phyloP scores from a whole-genome alignment of 2,888 invertebrate species.

The Phragmatobia fuliginosa region DNA sequence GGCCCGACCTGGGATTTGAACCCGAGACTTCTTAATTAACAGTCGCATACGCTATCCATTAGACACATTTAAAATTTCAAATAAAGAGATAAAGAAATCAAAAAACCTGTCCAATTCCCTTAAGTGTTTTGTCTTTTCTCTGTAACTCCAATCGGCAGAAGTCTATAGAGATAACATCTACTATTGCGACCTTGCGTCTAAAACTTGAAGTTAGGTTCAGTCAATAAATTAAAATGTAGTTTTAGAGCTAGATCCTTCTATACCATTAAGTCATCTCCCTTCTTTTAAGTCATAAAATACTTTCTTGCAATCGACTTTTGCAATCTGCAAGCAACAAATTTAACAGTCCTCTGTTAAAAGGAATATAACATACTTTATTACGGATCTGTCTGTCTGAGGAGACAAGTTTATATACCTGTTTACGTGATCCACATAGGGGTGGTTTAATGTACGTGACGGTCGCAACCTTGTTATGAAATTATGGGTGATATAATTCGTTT shows the following conservation, averaged over 20 bases:
- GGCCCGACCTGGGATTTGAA: too few relatives aligned
- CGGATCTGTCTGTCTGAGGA: slow-evolving; percentile 38
- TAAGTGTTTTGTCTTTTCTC: too few relatives aligned
- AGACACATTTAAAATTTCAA: too few relatives aligned
- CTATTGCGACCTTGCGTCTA: not conserved
- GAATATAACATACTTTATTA: slow-evolving; percentile 49
- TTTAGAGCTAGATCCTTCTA: not conserved
- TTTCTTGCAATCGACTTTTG: not conserved
- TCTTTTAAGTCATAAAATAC: not conserved
- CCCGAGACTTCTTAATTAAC: too few relatives aligned
- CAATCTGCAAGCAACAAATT: slow-evolving; percentile 4
- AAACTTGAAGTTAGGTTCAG: not conserved
- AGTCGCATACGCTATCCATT: too few relatives aligned
- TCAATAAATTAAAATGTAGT: not conserved
- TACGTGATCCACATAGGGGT: slow-evolving; percentile 32
- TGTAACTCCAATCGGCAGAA: too few relatives aligned
- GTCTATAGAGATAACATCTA: too few relatives aligned
- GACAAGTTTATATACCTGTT: slow-evolving; percentile 51
- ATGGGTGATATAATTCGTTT: slow-evolving; percentile 10
- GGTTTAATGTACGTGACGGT: slow-evolving; percentile 11
- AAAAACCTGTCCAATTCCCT: too few relatives aligned
- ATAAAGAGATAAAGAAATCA: too few relatives aligned
- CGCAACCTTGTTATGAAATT: slow-evolving; percentile 17
- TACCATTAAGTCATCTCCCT: not conserved
- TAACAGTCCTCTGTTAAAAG: slow-evolving; percentile 23